Evolutionary conservation across 2,888 invertebrate species (phyloP).

Genomic region (Cynaeus angustus): DNA sequence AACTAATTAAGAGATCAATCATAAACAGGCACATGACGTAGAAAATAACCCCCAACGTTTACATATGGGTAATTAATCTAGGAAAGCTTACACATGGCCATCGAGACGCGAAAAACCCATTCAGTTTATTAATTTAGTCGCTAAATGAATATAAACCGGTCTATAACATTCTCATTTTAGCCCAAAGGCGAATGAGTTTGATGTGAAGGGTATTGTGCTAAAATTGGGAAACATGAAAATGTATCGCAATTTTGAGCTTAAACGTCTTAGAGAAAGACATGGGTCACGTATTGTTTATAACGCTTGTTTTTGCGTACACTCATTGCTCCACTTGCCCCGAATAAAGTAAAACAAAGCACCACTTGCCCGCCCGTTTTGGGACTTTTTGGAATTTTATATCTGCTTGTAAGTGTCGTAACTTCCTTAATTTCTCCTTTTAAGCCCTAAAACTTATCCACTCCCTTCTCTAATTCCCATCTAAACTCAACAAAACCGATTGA

Average conservation of each 20-base stretch:
- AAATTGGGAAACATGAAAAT: no score
- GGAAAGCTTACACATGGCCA: background rate
- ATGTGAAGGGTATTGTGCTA: no score
- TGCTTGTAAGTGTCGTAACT: background rate
- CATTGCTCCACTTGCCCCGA: background rate
- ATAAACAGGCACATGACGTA: conserved; percentile 12
- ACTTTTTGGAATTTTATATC: conserved; percentile 20
- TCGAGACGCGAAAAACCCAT: background rate
- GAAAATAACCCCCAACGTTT: background rate
- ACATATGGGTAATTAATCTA: conserved; percentile 7
- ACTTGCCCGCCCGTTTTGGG: conserved; percentile 3
- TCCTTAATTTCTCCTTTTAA: conserved; percentile 6
- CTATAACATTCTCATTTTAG: no score
- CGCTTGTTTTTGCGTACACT: no score
- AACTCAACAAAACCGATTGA: conserved; percentile 19
- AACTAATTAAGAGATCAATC: conserved; percentile 39
- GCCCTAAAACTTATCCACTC: conserved; percentile 2
- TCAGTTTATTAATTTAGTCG: background rate
- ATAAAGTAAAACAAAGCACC: conserved; percentile 16
- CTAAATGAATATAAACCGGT: background rate
- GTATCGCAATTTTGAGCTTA: no score
- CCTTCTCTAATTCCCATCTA: conserved; percentile 12
- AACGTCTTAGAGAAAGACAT: no score
- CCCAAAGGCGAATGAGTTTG: no score
- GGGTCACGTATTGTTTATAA: no score